These are phyloP conservation scores for Neolamprologus brichardi DNA, from an alignment of 2,113 vertebrate genomes.

Conservation along the genomic window DNA sequence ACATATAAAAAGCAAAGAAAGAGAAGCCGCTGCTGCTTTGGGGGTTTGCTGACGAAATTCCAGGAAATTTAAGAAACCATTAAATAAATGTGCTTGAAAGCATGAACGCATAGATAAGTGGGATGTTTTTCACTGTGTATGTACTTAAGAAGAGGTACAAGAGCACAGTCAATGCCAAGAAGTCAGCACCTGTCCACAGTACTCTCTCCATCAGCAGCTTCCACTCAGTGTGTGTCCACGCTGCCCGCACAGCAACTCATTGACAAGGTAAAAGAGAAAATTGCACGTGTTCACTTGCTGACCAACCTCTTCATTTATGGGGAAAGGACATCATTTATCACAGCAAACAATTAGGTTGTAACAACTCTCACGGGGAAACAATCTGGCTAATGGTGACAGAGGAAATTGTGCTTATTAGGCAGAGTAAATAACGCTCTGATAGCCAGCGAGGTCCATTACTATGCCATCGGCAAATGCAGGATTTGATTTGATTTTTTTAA, in stretches of 20 bases:
- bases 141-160: not conserved
- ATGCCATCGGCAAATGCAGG: not conserved
- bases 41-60: not conserved
- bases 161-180: not conserved
- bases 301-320: slow-evolving; percentile 33
- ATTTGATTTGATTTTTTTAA: not conserved
- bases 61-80: not conserved
- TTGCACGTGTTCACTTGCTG: slow-evolving; percentile 9
- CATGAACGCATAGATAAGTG: not conserved
- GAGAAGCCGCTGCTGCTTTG: not conserved
- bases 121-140: not conserved
- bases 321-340: slow-evolving; percentile 43
- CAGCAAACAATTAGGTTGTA: slow-evolving; percentile 39
- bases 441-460: not conserved
- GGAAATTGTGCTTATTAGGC: slow-evolving; percentile 40
- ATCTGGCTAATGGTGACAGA: slow-evolving; percentile 39
- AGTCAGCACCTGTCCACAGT: not conserved
- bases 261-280: slow-evolving; percentile 5
- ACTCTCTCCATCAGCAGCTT: slow-evolving; percentile 16
- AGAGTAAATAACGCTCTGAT: slow-evolving; percentile 28
- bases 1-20: not conserved
- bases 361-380: slow-evolving; percentile 26
- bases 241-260: not conserved
- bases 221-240: not conserved
- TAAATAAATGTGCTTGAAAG: not conserved